phyloP scores from a whole-genome alignment of 64 coral and sea anemone species.

The Anthopleura sola region DNA sequence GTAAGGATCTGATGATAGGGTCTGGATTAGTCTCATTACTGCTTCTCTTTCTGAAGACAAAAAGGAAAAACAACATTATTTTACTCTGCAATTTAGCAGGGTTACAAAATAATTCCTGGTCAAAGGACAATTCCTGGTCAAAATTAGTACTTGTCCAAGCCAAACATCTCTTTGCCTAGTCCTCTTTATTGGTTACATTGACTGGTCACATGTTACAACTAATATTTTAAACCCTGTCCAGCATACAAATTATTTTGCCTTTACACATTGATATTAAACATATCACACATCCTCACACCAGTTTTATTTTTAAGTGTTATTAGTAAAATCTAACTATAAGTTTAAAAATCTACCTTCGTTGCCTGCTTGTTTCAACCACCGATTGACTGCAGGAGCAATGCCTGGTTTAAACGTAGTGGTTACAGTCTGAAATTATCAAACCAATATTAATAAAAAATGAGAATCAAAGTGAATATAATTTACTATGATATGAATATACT shows the following conservation, averaged over 20 bases:
- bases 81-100: background rate
- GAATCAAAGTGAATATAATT: background rate
- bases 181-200: no score
- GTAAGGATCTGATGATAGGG: conserved; percentile 70
- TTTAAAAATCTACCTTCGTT: conserved; percentile 60
- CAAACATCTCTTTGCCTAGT: no score
- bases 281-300: no score
- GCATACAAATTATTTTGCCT: no score
- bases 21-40: conserved; percentile 75
- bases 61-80: background rate
- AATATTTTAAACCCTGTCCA: no score
- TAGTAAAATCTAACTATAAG: no score
- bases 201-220: no score
- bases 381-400: conserved; percentile 78
- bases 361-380: conserved; percentile 91
- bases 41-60: conserved; percentile 61
- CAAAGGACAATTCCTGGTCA: no score
- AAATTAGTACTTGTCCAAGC: no score
- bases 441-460: background rate
- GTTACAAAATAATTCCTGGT: background rate
- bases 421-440: conserved; percentile 45
- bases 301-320: no score
- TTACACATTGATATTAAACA: no score
- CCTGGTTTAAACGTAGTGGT: conserved; percentile 87
- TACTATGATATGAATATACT: background rate